Base-by-base conservation (phyloP, 2,797 vertebrate species). In the Mareca penelope region DNA sequence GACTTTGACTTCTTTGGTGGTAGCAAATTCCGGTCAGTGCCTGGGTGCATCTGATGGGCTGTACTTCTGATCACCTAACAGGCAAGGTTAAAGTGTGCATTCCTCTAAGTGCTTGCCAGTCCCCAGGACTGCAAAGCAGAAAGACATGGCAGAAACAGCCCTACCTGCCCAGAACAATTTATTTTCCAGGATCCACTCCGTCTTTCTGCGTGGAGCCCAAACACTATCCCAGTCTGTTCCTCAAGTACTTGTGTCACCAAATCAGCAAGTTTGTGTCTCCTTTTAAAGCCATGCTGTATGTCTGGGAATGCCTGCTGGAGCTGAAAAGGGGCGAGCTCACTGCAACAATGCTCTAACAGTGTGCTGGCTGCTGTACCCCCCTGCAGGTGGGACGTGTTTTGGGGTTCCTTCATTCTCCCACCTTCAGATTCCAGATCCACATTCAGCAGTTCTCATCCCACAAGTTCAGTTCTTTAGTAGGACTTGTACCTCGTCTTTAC, bases 261-360 rank as follows among this genome's bases (percentile, higher is more conserved):
- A 44, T 15, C 63, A 65, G 40, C 29, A 65, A 65, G 28, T 29
- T 63, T 4, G 3, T 23, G 40, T 59, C 28, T 65, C 15, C 67
- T 53, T 65, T 24, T 10, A 44, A 52, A 83, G 52, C 65, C 59
- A 5, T 46, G 0, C 42, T 24, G 6, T 37, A 5, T 14, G 60
- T 19, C 18, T 28, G 72, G 35, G 50, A 9, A 29, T 17, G n/a
- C 59, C 26, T 31, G 65, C 65, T 78, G 37, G 37, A 53, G 55
- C 61, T 24, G 37, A 28, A 59, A 22, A 53, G 50, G 50, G 26
- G 59, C 7, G 50, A 71, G 11, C 60, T 65, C 37, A 2, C 28
- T 67, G n/a, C 39, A 4, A 9, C 13, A 29, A 39, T 23, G 39
- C 69, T 2, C 2, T 18, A 44, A n/a, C 0, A 0, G 39, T n/a